Base-by-base conservation (phyloP, 2,888 invertebrate species). In the Drosophila limbata region DNA sequence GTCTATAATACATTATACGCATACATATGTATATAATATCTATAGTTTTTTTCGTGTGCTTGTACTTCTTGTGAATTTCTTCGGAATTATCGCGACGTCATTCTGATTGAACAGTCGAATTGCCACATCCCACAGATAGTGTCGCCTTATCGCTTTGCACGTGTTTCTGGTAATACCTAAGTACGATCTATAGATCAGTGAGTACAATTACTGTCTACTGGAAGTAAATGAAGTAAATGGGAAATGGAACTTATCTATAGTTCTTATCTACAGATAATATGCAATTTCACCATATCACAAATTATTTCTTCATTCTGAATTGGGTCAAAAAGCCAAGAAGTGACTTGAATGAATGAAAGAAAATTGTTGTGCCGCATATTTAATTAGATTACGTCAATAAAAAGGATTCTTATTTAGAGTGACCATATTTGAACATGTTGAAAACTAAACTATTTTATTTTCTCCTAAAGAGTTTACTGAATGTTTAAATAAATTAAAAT, bases 1-100 rank as follows among this genome's bases (percentile, higher is more conserved):
- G 84, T 84, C 61, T 69, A 59, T 70, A 40, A 42, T 15, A 8
- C 11, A 52, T 17, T 17, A 48, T 33, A 65, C 25, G 50, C 11
- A 31, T 21, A 21, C 25, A 25, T 45, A 50, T 47, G 40, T 25
- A n/a, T 35, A 48, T 44, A 37, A 56, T 57, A 48, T 47, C 10
- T 42, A 15, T 62, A 19, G 40, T 3, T 44, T 15, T 28, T 47
- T 47, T 31, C 50, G 5, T 37, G 39, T 45, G 42, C 2, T 21
- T 31, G 17, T 31, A 52, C 10, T 68, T 61, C 45, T 56, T 51
- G 40, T 65, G 40, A 61, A 63, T 55, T 56, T 55, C 37, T 61
- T 35, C 0, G n/a, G 25, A 50, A 50, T 67, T 56, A 57, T 50
- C 45, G 59, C 59, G 33, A 52, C 47, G 40, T 56, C 48, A 50